Percentiles rank a stretch among this genome's conserved stretches.
These are phyloP conservation scores for Halictus quadricinctus DNA, from an alignment of 2,888 invertebrate species.

Conservation along the genomic window DNA sequence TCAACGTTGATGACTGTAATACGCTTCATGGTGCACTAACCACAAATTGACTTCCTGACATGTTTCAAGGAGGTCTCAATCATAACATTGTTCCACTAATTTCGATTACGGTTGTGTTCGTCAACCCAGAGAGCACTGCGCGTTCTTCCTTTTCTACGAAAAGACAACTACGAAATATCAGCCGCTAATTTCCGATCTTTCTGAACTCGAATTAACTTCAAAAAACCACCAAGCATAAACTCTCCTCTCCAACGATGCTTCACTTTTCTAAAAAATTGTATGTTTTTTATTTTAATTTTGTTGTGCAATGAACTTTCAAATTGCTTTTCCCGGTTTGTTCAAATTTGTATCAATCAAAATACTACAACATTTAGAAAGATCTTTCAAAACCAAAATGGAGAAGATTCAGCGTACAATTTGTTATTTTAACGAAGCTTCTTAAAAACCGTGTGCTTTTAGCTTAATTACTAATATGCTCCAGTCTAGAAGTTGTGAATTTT, in stretches of 20 bases:
- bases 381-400: too few relatives aligned
- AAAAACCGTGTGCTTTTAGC: too few relatives aligned
- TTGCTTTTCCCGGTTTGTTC: too few relatives aligned
- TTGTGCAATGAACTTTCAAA: too few relatives aligned
- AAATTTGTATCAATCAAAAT: too few relatives aligned
- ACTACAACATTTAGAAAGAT: too few relatives aligned
- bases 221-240: too few relatives aligned
- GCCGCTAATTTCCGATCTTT: background rate
- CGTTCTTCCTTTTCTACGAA: background rate
- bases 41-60: conserved; percentile 59
- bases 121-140: background rate
- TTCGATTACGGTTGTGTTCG: conserved; percentile 36
- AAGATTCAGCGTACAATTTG: too few relatives aligned
- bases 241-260: too few relatives aligned
- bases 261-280: background rate
- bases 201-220: background rate
- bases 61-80: conserved; percentile 53
- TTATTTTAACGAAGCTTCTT: too few relatives aligned
- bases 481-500: too few relatives aligned
- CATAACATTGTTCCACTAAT: conserved; percentile 51
- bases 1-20: conserved; percentile 52
- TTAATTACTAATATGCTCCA: too few relatives aligned
- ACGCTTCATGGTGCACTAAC: conserved; percentile 54
- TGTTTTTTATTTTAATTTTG: background rate
- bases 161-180: background rate